Base-by-base conservation (phyloP, 37 sponge, comb jelly and placozoan species). In the Dysidea cf. avara region DNA sequence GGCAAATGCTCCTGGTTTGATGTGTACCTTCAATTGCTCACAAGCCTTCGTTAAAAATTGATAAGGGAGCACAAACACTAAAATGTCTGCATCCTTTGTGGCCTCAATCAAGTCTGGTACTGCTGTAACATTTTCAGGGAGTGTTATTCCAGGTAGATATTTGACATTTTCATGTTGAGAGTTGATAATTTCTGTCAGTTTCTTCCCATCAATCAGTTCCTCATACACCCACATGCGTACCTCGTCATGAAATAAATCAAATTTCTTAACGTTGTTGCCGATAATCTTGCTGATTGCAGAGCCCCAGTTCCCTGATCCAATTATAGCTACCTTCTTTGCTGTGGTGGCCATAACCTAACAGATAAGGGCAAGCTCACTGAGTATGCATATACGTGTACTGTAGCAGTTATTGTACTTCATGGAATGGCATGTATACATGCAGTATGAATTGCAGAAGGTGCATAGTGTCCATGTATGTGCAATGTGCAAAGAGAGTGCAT, bases 271-370 rank as follows among this genome's bases (percentile, higher is more conserved):
- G 60, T 90, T 97, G 20, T 36, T 32, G 9, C 95, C 98, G 31
- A 97, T 77, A 31, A 97, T 97, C 57, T 77, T 82, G 24, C 92
- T 85, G 6, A 97, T 91, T 26, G 90, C 95, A 53, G 92, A 90
- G 32, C 98, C 98, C 96, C 96, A 95, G 81, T 95, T 95, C 67
- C 96, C 96, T 21, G 92, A 91, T 34, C 96, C 96, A 24, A 95
- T 81, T 36, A 95, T 72, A 39, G 84, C 64, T n/a, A 90, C 90
- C 26, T 76, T 61, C 48, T 58, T 37, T n/a, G 30, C 46, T 26
- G 61, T 68, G 26, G n/a, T n/a, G n/a, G n/a, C n/a, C n/a, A n/a
- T n/a, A n/a, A n/a, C n/a, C n/a, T n/a, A n/a, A n/a, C n/a, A n/a
- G n/a, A n/a, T n/a, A n/a, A n/a, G n/a, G n/a, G n/a, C n/a, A n/a